These are phyloP conservation scores for Pollenia angustigena DNA, from an alignment of 2,888 invertebrate genomes.

Conservation along the genomic window DNA sequence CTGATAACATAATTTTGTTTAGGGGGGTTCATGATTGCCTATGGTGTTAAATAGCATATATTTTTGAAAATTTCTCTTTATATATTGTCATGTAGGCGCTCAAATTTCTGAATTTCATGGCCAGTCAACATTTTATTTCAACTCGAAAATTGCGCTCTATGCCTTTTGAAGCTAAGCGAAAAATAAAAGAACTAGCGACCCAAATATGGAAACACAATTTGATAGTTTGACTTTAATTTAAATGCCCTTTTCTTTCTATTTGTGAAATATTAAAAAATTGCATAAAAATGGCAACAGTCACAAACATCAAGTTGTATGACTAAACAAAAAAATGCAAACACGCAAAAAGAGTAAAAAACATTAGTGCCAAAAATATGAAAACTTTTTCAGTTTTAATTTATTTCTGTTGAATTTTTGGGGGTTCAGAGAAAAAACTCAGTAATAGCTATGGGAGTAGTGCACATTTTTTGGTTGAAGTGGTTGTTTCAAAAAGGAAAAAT, in stretches of 20 bases:
- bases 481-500: not conserved
- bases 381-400: constrained; percentile 15
- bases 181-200: too few relatives aligned
- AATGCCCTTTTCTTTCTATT: not conserved
- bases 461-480: not conserved
- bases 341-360: constrained; percentile 2
- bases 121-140: too few relatives aligned
- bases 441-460: constrained; percentile 22
- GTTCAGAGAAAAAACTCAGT: constrained; percentile 1
- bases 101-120: too few relatives aligned
- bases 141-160: too few relatives aligned
- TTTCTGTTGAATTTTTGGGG: constrained; percentile 11
- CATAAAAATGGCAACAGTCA: constrained; percentile 21
- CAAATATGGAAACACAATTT: not conserved
- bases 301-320: constrained; percentile 17
- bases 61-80: too few relatives aligned
- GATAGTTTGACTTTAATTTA: constrained; percentile 41
- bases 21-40: too few relatives aligned
- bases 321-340: not conserved
- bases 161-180: too few relatives aligned
- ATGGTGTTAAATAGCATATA: too few relatives aligned
- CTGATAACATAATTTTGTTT: too few relatives aligned
- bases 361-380: constrained; percentile 44
- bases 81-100: too few relatives aligned
- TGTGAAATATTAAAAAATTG: not conserved